phyloP scores from a whole-genome alignment of 2,113 vertebrate genomes.

The Bujurquina vittata region DNA sequence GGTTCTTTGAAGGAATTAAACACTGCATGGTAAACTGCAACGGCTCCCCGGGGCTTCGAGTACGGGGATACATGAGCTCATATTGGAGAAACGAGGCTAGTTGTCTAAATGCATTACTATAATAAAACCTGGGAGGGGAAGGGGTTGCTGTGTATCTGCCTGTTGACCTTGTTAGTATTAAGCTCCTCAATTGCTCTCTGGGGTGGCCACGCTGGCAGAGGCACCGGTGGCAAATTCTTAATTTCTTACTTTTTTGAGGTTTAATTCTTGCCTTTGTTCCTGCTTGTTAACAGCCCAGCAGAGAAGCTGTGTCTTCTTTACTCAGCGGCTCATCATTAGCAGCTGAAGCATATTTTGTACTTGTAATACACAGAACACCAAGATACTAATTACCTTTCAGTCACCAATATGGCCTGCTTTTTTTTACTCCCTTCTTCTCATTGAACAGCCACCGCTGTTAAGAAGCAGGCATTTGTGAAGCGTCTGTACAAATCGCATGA shows the following conservation, averaged over 20 bases:
- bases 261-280: constrained; percentile 16
- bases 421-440: constrained; percentile 26
- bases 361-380: constrained; percentile 50
- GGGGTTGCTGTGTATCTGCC: constrained; percentile 30
- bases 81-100: constrained; percentile 53
- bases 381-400: constrained; percentile 63
- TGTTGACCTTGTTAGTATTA: constrained; percentile 65
- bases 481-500: constrained; percentile 48
- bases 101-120: constrained; percentile 64
- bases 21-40: constrained; percentile 42
- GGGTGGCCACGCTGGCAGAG: constrained; percentile 27
- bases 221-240: constrained; percentile 26
- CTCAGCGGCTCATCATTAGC: constrained; percentile 44
- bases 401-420: constrained; percentile 45
- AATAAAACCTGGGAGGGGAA: constrained; percentile 49
- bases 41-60: constrained; percentile 31
- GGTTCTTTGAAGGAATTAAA: constrained; percentile 43
- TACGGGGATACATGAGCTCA: constrained; percentile 39
- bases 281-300: constrained; percentile 29
- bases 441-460: constrained; percentile 14
- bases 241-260: constrained; percentile 15
- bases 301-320: not conserved
- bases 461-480: constrained; percentile 32
- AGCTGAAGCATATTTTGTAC: constrained; percentile 37
- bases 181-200: constrained; percentile 46